Base-by-base conservation (phyloP, 92 coral and sea anemone genomes). In the Umimayanthus kanabou region DNA sequence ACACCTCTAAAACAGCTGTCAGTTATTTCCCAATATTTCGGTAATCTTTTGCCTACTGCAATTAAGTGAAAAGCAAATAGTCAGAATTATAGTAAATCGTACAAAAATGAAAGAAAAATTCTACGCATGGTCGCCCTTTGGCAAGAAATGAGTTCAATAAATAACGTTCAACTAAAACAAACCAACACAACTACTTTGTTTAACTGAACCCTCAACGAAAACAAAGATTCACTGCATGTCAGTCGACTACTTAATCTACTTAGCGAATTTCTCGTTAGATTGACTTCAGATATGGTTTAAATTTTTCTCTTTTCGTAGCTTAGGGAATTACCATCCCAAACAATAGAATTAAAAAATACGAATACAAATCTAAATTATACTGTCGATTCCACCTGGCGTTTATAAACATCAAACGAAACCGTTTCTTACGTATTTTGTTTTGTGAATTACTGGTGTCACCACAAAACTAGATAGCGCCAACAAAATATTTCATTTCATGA, bases 361-460 rank as follows among this genome's bases (percentile, higher is more conserved):
- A 30, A 14, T 55, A 65, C 33, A 23, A 53, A 18, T 53, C 58
- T 50, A 79, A 26, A 79, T 13, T 67, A 80, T 57, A 53, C 57
- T 30, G 84, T 25, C 25, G 9, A 6, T 80, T 55, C 10, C 84
- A 80, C 84, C 84, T 80, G 84, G 70, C 84, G 84, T 80, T 80
- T 23, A 49, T 57, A 80, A 80, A 55, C 26, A 20, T 33, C 67
- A 53, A 80, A 80, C 25, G 42, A 53, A 57, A 80, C 84, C 71
- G 65, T 75, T 78, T 78, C 64, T 78, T 50, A 29, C 82, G 82
- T n/a, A 53, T 79, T 79, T 26, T 26, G 66, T 15, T 57, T 57
- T 22, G 15, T 57, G 30, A 80, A 50, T 80, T 80, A 8, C 16
- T 40, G 64, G 28, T 5, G 20, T 18, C 39, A 80, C 84, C 84